Percentiles rank a stretch among this genome's conserved stretches.
Conservation (phyloP, 2,888 invertebrate genomes). For the Melolontha melolontha region DNA sequence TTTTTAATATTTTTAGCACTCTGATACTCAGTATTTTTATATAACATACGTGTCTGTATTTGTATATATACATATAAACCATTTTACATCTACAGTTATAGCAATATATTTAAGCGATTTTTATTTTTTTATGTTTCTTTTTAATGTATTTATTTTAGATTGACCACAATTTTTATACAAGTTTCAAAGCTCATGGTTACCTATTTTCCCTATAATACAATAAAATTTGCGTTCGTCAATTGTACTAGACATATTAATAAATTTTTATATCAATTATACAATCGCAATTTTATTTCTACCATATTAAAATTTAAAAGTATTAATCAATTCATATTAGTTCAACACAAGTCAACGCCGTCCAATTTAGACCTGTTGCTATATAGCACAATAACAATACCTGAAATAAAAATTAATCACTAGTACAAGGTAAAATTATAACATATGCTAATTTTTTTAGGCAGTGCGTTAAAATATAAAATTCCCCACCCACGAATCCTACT, state of each 20-base stretch:
- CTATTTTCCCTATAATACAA: not conserved
- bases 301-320: no score
- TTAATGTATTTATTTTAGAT: slow-evolving; percentile 37
- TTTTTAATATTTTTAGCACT: slow-evolving; percentile 43
- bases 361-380: no score
- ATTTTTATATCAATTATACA: slow-evolving; percentile 44
- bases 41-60: slow-evolving; percentile 26
- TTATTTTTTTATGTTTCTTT: slow-evolving; percentile 42
- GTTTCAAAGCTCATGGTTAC: slow-evolving; percentile 1
- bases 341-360: no score
- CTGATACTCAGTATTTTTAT: slow-evolving; percentile 45
- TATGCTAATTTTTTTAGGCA: no score
- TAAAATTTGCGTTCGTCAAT: slow-evolving; percentile 21
- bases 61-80: slow-evolving; percentile 28
- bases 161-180: slow-evolving; percentile 25
- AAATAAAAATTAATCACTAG: no score
- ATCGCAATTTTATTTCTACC: slow-evolving; percentile 1
- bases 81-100: slow-evolving; percentile 31
- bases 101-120: slow-evolving; percentile 42
- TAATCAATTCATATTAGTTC: no score
- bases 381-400: no score
- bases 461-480: no score
- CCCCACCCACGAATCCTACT: no score
- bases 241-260: slow-evolving; percentile 45
- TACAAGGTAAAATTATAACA: no score